These are phyloP conservation scores for Anarrhichthys ocellatus DNA, from an alignment of 2,113 vertebrate genomes.

Conservation along the genomic window DNA sequence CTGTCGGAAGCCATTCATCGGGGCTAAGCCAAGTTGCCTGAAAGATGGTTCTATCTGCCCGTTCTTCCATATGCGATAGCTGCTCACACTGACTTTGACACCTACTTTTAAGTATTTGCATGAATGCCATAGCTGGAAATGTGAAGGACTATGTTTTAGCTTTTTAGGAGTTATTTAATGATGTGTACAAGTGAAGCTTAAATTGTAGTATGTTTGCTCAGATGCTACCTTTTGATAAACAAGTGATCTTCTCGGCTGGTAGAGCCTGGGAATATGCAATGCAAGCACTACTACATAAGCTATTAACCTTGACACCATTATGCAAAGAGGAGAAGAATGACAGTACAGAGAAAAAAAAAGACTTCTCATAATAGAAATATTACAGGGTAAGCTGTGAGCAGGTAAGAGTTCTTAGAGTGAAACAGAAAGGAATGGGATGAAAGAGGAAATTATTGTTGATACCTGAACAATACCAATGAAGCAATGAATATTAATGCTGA, in stretches of 20 bases:
- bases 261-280: conserved; percentile 51
- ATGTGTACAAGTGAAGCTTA: neutral
- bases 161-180: neutral
- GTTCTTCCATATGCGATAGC: conserved; percentile 27
- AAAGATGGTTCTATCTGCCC: conserved; percentile 56
- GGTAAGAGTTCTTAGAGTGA: conserved; percentile 17
- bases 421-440: conserved; percentile 36
- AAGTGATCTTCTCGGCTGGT: conserved; percentile 32
- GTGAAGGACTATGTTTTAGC: neutral
- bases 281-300: conserved; percentile 49
- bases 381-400: conserved; percentile 17
- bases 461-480: conserved; percentile 49
- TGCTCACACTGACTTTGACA: conserved; percentile 39
- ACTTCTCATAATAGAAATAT: conserved; percentile 39
- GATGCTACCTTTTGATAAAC: conserved; percentile 22
- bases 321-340: conserved; percentile 60
- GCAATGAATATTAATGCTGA: conserved; percentile 74
- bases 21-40: conserved; percentile 51
- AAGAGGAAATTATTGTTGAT: conserved; percentile 44
- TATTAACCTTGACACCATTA: conserved; percentile 72
- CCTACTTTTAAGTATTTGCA: conserved; percentile 13
- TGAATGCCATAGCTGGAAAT: neutral
- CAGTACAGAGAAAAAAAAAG: conserved; percentile 42
- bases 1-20: conserved; percentile 76
- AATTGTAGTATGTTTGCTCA: conserved; percentile 29